Percentiles rank a stretch among this genome's conserved stretches.
Evolutionary conservation across 1,140 invertebrate genomes (phyloP).

Genomic region (Tetragnatha versicolor): DNA sequence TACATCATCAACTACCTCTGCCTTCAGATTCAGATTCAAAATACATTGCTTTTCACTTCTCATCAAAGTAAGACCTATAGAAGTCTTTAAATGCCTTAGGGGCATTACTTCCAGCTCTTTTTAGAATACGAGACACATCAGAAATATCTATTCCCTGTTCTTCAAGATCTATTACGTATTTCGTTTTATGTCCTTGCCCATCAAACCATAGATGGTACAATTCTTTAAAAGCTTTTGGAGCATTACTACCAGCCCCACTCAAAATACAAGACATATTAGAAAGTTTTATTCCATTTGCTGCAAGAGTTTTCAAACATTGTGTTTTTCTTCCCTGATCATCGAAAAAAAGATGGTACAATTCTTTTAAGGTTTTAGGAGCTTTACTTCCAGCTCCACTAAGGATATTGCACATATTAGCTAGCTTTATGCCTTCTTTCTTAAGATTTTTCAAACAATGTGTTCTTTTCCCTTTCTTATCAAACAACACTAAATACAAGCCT

Average conservation of each 20-base stretch:
- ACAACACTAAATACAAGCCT: too few relatives aligned
- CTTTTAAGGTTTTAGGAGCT: too few relatives aligned
- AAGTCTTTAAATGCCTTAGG: not conserved
- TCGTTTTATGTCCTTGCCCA: constrained; percentile 6
- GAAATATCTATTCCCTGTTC: too few relatives aligned
- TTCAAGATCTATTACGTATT: too few relatives aligned
- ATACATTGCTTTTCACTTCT: too few relatives aligned
- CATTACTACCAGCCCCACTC: constrained; percentile 10
- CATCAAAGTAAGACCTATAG: constrained; percentile 8
- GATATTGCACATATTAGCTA: not conserved
- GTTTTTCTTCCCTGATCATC: constrained; percentile 9
- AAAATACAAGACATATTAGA: constrained; percentile 17
- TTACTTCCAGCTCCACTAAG: not conserved
- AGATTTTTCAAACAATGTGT: too few relatives aligned
- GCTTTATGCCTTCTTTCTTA: not conserved
- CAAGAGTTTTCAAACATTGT: constrained; percentile 1
- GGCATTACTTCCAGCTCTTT: not conserved
- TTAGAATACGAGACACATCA: constrained; percentile 27
- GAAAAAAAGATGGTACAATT: constrained; percentile 13
- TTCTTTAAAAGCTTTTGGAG: constrained; percentile 24
- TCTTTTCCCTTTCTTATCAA: too few relatives aligned
- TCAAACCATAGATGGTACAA: constrained; percentile 18
- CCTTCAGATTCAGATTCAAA: too few relatives aligned
- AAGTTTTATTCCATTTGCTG: not conserved
- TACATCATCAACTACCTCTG: too few relatives aligned